Evolutionary conservation across 2,797 vertebrate genomes (phyloP).

Genomic region (Diplodus puntazzo): DNA sequence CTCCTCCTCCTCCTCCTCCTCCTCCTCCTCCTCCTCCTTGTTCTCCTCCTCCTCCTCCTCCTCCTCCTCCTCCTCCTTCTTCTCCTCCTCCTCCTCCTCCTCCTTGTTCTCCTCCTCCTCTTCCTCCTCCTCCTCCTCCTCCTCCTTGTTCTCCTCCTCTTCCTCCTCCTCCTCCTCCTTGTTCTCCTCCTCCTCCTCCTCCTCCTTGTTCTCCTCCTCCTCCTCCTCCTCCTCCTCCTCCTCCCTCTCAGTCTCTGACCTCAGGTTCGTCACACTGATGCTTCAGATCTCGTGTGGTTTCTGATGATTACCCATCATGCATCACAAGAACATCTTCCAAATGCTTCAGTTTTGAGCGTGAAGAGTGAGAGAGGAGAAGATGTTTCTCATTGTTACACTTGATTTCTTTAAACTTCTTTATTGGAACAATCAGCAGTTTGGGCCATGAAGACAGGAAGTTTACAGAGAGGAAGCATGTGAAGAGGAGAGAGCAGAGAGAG

Average conservation of each 20-base stretch:
- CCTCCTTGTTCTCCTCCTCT: neutral
- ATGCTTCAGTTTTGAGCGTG: conserved; percentile 3
- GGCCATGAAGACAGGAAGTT: no score
- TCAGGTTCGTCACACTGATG: conserved; percentile 8
- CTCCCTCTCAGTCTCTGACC: neutral
- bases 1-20: neutral
- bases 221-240: neutral
- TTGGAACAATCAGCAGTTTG: no score
- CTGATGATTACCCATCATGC: conserved; percentile 12
- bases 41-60: neutral
- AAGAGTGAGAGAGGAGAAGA: neutral
- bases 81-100: neutral
- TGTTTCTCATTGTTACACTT: neutral
- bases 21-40: neutral
- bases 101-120: no score
- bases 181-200: no score
- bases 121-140: no score
- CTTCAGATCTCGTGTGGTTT: conserved; percentile 22
- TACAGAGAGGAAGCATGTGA: no score
- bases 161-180: neutral
- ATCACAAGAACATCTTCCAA: conserved; percentile 41
- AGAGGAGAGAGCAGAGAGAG: neutral
- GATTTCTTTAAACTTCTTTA: neutral
- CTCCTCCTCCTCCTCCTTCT: no score
- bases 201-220: neutral